Base-by-base conservation (phyloP, 2,797 vertebrate genomes). In the Malacoraja senta region DNA sequence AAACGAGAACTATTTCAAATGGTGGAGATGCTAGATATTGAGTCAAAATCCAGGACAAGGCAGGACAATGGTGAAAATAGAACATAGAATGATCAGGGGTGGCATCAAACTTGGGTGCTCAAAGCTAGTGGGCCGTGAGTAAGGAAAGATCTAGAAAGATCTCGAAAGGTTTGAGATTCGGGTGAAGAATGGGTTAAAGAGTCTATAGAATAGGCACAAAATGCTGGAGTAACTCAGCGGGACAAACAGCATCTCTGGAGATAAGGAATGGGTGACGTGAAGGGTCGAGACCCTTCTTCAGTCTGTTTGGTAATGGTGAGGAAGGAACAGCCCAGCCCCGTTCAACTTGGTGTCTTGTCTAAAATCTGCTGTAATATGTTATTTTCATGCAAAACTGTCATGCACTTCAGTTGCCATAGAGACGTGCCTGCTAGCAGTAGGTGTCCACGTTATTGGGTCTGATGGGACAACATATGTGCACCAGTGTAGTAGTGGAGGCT, bases 371-470 rank as follows among this genome's bases (percentile, higher is more conserved):
- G 63, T 35, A 88, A 88, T 21, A 65, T 2, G 21, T 68, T 88
- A 68, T 68, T 68, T 88, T 68, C 84, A 68, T 29, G 63, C 61
- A 68, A 68, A 88, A 68, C n/a, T 32, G 17, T 88, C 17, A 8
- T 2, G n/a, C 84, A 88, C 29, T 88, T 88, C 84, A 68, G 84
- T 88, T 88, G 84, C 84, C 61, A 88, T 88, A 44, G 84, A 26
- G 84, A 88, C 63, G 53, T 83, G 63, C 9, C 61, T 10, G 84
- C 63, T 68, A 17, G 21, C 84, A 8, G 63, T 35, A 17, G n/a
- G 63, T 88, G 63, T 88, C 84, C 84, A 68, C 76, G 38, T 92
- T 92, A 24, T n/a, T 15, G n/a, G 71, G 44, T 29, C 68, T 76
- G 71, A 76, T 74, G 90, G 71, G 68, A 53, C 44, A 58, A 44